phyloP scores from a whole-genome alignment of 2,113 vertebrate genomes.

The Alethe castanea region DNA sequence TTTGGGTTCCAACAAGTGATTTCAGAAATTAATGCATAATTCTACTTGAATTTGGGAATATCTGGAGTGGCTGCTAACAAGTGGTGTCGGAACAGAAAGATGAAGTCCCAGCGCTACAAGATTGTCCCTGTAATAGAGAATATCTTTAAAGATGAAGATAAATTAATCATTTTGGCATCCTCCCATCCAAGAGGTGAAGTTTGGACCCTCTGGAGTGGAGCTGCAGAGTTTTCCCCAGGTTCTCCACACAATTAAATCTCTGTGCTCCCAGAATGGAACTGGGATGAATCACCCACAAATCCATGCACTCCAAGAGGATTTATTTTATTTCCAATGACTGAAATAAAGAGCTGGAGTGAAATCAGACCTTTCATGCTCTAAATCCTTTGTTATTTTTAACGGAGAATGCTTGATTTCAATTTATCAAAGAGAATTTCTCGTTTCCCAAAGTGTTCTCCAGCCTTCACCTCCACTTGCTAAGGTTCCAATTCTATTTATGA shows the following conservation, averaged over 20 bases:
- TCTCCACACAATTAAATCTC: not conserved
- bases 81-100: not conserved
- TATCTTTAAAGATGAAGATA: fast-evolving
- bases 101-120: not conserved
- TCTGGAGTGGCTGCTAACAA: not conserved
- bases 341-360: not conserved
- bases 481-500: not conserved
- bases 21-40: not conserved
- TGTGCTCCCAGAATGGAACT: not conserved
- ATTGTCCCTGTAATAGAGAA: fast-evolving
- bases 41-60: not conserved
- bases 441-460: not conserved
- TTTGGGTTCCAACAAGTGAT: not conserved
- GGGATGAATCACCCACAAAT: not conserved
- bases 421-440: not conserved
- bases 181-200: not conserved
- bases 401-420: not conserved
- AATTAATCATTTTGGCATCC: fast-evolving
- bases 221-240: not conserved
- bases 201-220: not conserved
- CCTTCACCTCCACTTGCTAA: not conserved
- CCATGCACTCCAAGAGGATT: not conserved
- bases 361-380: not conserved
- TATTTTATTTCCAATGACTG: not conserved
- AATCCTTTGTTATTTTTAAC: not conserved